Evolutionary conservation across 2,888 invertebrate genomes (phyloP), one percentile per base, ranked within the genome.

Genomic region (Branchellion lobata): DNA sequence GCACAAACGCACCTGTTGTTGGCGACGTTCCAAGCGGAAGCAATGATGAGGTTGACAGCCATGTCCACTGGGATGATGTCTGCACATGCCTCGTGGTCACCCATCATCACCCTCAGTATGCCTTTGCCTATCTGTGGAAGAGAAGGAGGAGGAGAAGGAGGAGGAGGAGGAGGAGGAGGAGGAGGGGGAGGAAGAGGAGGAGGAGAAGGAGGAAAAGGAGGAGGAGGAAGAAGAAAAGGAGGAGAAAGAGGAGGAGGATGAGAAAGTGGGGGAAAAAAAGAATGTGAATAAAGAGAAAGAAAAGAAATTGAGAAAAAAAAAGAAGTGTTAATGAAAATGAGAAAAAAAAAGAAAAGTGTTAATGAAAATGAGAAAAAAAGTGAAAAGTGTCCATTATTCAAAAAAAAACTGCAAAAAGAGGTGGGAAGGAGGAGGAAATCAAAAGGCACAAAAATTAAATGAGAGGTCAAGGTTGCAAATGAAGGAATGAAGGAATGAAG

Each of bases 11-110:
- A n/a, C n/a, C n/a, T n/a, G n/a, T n/a, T n/a, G n/a, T n/a, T 47
- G 0, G 91, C 91, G 0, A 92, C 91, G 84, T 91, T 91, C 92
- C 94, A 94, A 0, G 93, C 93, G 0, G 93, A 92, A 51, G 93
- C 91, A 81, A 96, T 92, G 84, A 95, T 90, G 83, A 92, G 92
- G 87, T 95, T 94, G 78, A 93, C 93, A 0, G 94, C 94, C 85
- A 93, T 90, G 86, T 96, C 96, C 0, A 96, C 94, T 0, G 96
- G 96, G 68, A 96, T 92, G 79, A 95, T 89, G 86, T 96, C 95
- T 78, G 94, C 92, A 5, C 91, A 91, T 65, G 91, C 90, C 57
- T 91, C 88, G 82, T 91, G 90, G 75, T 92, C 90, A 81, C 94
- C 93, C 0, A 94, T 93, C 86, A 94, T 93, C 5, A 91, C 91